Percentiles rank a stretch among this genome's conserved stretches.
Conservation (phyloP, 2,888 invertebrate species). For the Ptychoptera contaminata region DNA sequence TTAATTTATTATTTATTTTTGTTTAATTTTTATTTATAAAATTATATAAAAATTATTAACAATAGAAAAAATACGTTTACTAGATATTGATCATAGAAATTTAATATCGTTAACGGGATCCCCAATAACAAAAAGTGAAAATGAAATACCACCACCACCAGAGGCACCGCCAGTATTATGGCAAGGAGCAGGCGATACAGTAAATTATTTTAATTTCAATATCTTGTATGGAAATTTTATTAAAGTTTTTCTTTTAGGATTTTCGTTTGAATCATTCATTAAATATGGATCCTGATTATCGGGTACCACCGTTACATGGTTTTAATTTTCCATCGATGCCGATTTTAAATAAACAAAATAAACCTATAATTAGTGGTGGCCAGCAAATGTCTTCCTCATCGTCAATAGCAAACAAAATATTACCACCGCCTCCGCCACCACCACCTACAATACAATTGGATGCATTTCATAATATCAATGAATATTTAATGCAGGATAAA, state of each 20-base stretch:
- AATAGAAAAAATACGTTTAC: constrained; percentile 21
- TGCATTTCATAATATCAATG: constrained; percentile 6
- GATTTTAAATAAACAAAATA: too few species aligned
- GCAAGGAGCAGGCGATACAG: constrained; percentile 6
- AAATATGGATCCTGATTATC: constrained; percentile 23
- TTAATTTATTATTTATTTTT: not conserved
- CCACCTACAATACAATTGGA: constrained; percentile 7
- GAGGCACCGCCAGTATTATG: constrained; percentile 4
- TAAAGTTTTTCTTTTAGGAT: not conserved
- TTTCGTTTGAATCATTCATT: constrained; percentile 1
- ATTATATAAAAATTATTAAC: not conserved
- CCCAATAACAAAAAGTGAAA: constrained; percentile 26
- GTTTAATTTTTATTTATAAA: not conserved
- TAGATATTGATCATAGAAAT: constrained; percentile 71
- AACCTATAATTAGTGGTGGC: too few species aligned
- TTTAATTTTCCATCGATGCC: not conserved
- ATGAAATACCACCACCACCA: constrained; percentile 10
- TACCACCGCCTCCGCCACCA: constrained; percentile 17
- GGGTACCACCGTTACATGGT: constrained; percentile 14
- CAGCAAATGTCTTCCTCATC: too few species aligned
- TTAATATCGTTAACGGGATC: constrained; percentile 69
- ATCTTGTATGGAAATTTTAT: too few species aligned
- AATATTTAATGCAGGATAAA: not conserved
- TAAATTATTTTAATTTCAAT: too few species aligned
- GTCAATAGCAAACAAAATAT: constrained; percentile 4